Base-by-base conservation (phyloP, 2,113 vertebrate species). In the Ardeotis arabs region DNA sequence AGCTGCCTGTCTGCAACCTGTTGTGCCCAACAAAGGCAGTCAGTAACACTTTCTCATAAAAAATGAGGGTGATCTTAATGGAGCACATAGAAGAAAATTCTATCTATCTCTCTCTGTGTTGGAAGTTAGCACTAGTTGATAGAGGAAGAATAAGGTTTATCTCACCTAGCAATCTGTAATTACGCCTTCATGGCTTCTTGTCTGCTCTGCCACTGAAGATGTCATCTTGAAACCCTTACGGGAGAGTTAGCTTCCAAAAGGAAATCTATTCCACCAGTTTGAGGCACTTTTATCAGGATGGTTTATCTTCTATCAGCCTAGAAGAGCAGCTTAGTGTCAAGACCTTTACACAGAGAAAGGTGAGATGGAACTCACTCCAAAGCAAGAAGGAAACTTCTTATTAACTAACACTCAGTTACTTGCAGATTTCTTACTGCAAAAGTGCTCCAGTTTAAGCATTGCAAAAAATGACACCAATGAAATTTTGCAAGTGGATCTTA, bases 1-100 rank as follows among this genome's bases (percentile, higher is more conserved):
- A 96, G 92, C 92, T 94, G 79, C 90, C 90, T 91, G 55, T 41
- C 63, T 88, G 72, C 87, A 94, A 85, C 87, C 68, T 94, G 85
- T 63, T 84, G 93, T 52, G 52, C 67, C 29, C 59, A 69, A 41
- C 0, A 2, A 41, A 92, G 72, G 37, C 62, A 73, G 58, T 27
- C 82, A 53, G 37, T 1, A 50, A 62, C 29, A 89, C 31, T 23
- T 24, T 63, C 60, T 62, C 91, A 90, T n/a, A 74, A 67, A 84
- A 80, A 73, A 44, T 10, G 41, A 73, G 23, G 22, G 41, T 1
- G 5, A 4, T 77, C 63, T 83, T 9, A 74, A 56, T 4, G 1
- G 12, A 91, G 33, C 2, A 2, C 22, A 6, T 3, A 25, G 25
- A 23, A 50, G 37, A 74, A 49, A 72, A 63, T 47, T 24, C 24